Percentiles rank a stretch among this genome's conserved stretches.
Evolutionary conservation across 2,113 vertebrate species (phyloP).

Genomic region (Notothenia rossii): DNA sequence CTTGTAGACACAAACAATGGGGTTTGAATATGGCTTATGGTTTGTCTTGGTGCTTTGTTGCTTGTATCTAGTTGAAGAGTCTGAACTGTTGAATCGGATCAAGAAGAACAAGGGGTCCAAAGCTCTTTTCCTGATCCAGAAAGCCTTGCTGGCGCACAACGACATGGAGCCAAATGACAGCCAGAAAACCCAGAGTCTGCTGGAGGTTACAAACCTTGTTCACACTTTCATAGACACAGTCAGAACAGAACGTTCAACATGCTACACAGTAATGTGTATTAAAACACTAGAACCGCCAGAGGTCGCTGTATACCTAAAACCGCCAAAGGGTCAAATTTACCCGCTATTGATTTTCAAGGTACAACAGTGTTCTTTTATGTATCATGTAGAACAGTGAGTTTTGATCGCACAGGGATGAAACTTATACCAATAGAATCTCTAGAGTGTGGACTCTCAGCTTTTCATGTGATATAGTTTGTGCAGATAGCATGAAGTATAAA

Average conservation of each 20-base stretch:
- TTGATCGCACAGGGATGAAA: too few relatives aligned
- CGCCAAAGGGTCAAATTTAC: too few relatives aligned
- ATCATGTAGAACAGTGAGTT: too few relatives aligned
- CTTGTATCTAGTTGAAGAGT: constrained; percentile 80
- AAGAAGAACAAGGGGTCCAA: constrained; percentile 91
- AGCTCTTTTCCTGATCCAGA: constrained; percentile 91
- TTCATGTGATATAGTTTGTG: too few relatives aligned
- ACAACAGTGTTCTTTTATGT: too few relatives aligned
- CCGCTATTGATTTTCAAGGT: too few relatives aligned
- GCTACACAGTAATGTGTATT: background rate
- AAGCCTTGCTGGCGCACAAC: constrained; percentile 83
- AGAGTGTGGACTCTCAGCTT: too few relatives aligned
- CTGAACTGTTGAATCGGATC: constrained; percentile 85
- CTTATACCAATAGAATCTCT: too few relatives aligned
- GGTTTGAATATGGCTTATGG: background rate
- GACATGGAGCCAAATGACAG: constrained; percentile 52
- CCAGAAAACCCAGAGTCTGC: constrained; percentile 76
- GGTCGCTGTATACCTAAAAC: too few relatives aligned
- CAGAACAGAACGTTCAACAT: background rate
- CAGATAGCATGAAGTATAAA: too few relatives aligned
- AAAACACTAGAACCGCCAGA: too few relatives aligned
- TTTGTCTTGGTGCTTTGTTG: background rate
- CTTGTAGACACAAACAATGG: background rate
- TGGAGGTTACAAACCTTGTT: constrained; percentile 86
- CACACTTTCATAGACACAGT: background rate